These are phyloP conservation scores for Pedionomus torquatus DNA, from an alignment of 2,113 vertebrate genomes.

Conservation along the genomic window DNA sequence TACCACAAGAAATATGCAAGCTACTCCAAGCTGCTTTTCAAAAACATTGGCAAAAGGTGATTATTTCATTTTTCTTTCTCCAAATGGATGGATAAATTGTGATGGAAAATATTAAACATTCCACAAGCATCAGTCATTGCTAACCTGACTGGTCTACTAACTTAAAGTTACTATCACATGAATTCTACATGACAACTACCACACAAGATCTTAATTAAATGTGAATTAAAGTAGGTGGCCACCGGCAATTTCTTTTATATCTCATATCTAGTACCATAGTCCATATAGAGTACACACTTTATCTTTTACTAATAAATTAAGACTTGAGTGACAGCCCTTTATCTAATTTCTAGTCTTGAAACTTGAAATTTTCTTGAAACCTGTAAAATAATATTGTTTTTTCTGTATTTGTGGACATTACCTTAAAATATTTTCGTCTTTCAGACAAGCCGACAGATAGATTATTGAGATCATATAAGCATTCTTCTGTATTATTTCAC, in stretches of 20 bases:
- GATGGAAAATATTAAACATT: conserved; percentile 32
- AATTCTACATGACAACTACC: conserved; percentile 47
- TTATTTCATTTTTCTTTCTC: neutral
- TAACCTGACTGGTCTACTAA: conserved; percentile 55
- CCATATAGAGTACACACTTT: neutral
- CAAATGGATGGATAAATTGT: neutral
- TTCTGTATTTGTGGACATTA: conserved; percentile 14
- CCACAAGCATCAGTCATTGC: conserved; percentile 30
- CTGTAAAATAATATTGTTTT: conserved; percentile 58
- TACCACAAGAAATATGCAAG: neutral
- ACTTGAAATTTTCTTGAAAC: neutral
- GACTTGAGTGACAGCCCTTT: conserved; percentile 49
- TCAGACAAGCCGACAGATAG: neutral
- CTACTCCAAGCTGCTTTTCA: neutral
- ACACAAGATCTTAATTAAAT: conserved; percentile 50
- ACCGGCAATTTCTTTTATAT: neutral
- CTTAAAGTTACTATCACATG: conserved; percentile 2
- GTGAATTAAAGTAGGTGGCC: conserved; percentile 66
- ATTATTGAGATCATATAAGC: conserved; percentile 19
- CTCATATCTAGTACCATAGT: conserved; percentile 66
- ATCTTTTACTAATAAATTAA: conserved; percentile 69
- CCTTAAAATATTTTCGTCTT: conserved; percentile 41
- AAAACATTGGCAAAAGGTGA: neutral
- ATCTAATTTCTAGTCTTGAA: conserved; percentile 66
- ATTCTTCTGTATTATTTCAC: neutral